These are phyloP conservation scores for Dicyrtoma fusca DNA, from an alignment of 2,888 invertebrate species.

Conservation along the genomic window DNA sequence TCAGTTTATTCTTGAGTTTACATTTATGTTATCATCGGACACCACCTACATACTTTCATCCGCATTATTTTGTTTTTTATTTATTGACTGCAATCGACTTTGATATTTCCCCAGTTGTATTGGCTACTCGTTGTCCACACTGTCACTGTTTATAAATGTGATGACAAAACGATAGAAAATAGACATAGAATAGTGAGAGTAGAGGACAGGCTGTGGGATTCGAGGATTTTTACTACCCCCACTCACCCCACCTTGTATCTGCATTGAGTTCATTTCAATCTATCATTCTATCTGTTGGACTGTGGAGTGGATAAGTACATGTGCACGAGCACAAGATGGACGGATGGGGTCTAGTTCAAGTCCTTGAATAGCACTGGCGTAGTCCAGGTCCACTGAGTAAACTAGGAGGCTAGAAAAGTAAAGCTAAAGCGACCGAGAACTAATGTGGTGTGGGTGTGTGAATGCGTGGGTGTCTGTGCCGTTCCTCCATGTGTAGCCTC, in stretches of 20 bases:
- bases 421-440: not conserved
- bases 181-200: not conserved
- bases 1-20: no score
- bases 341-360: no score
- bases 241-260: no score
- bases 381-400: no score
- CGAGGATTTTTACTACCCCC: no score
- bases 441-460: slow-evolving; percentile 6
- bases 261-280: no score
- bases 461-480: slow-evolving; percentile 14
- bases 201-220: not conserved
- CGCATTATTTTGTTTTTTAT: slow-evolving; percentile 14
- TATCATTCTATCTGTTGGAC: no score
- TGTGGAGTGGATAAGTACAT: no score
- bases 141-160: no score
- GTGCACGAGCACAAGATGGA: no score
- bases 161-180: not conserved
- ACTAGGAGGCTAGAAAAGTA: not conserved
- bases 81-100: not conserved
- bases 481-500: slow-evolving; percentile 6
- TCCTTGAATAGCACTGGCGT: no score
- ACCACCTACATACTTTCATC: not conserved
- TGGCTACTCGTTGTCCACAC: not conserved
- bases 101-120: not conserved
- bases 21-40: no score